Base-by-base conservation (phyloP, 2,113 vertebrate genomes). In the Natator depressus region DNA sequence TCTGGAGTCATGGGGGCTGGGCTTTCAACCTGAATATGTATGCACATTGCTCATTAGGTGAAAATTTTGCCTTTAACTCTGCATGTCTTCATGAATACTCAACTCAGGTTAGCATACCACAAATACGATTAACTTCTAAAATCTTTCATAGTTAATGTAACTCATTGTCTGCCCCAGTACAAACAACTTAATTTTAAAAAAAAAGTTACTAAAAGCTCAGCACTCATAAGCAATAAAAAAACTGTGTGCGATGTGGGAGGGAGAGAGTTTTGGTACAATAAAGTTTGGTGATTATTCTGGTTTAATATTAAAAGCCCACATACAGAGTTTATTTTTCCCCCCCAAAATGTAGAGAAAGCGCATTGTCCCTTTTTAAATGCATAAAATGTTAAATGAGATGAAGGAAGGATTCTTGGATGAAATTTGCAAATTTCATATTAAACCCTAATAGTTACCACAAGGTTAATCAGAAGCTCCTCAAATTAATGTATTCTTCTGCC, bases 31-130 rank as follows among this genome's bases (percentile, higher is more conserved):
- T 93, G n/a, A 89, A 87, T 42, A 20, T 72, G 76, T 93, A 96
- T 95, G 75, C 80, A 84, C 6, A 2, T 93, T 94, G 59, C 90
- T 93, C 94, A 27, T 62, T 49, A 82, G 69, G 93, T 82, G 94
- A 95, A 94, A 96, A 69, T 97, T 97, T 96, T 46, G 0, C 95
- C 90, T 93, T 94, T 91, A 84, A 55, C 81, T 94, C 91, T 92
- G 93, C 87, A 80, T 90, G 89, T 93, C 93, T 97, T 89, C 0
- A 0, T 90, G 94, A 25, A 93, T 96, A 91, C 83, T 91, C 90
- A 95, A 88, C 80, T 17, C 62, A 89, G 0, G 78, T 16, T 46
- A 69, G 49, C 49, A 4, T 96, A 96, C 93, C 80, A 87, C 94
- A 93, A 17, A n/a, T 72, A 72, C 38, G 19, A 38, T 38, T 1